These are phyloP conservation scores for Drosophila obscura DNA, from an alignment of 1,140 invertebrate genomes.

Conservation along the genomic window DNA sequence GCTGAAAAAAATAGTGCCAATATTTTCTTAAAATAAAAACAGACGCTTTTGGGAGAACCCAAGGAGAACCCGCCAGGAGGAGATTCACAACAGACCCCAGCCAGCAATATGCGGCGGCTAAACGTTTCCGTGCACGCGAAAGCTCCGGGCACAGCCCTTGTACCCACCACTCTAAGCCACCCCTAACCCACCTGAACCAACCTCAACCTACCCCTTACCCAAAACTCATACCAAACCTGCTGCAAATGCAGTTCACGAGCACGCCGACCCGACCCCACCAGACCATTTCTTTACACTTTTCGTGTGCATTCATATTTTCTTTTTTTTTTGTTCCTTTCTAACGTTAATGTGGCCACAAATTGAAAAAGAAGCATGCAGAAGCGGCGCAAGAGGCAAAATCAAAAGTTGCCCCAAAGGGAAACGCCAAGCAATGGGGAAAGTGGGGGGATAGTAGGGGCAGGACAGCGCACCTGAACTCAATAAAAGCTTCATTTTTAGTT, in stretches of 20 bases:
- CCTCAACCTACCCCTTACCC: background rate
- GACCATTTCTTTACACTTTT: constrained; percentile 77
- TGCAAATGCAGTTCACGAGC: constrained; percentile 12
- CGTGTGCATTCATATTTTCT: constrained; percentile 74
- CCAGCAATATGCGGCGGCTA: constrained; percentile 72
- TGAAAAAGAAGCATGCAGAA: constrained; percentile 68
- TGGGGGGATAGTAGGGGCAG: background rate
- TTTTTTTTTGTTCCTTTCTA: constrained; percentile 42
- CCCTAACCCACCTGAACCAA: constrained; percentile 8
- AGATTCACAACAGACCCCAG: constrained; percentile 28
- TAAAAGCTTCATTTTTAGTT: constrained; percentile 80
- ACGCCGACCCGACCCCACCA: constrained; percentile 6
- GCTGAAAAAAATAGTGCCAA: constrained; percentile 58
- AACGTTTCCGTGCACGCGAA: constrained; percentile 80
- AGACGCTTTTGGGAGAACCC: constrained; percentile 49
- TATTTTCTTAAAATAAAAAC: constrained; percentile 81
- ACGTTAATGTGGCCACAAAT: constrained; percentile 82
- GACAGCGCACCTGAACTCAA: constrained; percentile 74
- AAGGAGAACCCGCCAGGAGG: constrained; percentile 1
- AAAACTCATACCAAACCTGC: constrained; percentile 4
- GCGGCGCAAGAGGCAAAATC: constrained; percentile 48
- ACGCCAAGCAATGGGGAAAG: background rate
- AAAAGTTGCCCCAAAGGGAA: constrained; percentile 49
- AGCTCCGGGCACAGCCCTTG: constrained; percentile 14
- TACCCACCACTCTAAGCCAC: constrained; percentile 8